These are phyloP conservation scores for Pangasius djambal DNA, from an alignment of 2,797 vertebrate species.

Conservation along the genomic window DNA sequence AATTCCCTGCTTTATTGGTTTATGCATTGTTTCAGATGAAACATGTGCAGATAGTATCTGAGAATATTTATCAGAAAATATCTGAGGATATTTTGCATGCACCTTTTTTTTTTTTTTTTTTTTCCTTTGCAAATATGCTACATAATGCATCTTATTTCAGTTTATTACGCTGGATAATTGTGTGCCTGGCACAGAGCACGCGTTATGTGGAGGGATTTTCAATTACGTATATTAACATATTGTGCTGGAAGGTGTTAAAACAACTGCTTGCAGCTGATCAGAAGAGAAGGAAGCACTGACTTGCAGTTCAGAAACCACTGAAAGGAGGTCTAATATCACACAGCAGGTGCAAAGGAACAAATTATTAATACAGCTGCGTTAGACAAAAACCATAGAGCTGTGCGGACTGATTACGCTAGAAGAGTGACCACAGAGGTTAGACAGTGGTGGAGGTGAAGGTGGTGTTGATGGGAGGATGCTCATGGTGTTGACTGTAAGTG, in stretches of 20 bases:
- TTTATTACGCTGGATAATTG: neutral
- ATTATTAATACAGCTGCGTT: slow-evolving; percentile 38
- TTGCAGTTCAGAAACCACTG: neutral
- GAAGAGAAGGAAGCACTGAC: slow-evolving; percentile 11
- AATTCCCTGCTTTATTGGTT: neutral
- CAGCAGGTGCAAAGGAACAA: slow-evolving; percentile 20
- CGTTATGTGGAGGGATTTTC: neutral
- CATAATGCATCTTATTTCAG: neutral
- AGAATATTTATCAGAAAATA: neutral
- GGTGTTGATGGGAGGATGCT: slow-evolving; percentile 19
- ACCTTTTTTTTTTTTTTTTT: neutral
- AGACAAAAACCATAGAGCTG: slow-evolving; percentile 4
- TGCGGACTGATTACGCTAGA: slow-evolving; percentile 19
- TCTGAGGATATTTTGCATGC: neutral
- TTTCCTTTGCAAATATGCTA: neutral
- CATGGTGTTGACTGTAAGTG: neutral
- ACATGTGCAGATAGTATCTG: neutral
- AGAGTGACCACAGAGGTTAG: neutral
- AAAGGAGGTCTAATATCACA: slow-evolving; percentile 26
- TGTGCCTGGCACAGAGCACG: neutral
- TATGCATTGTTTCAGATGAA: neutral
- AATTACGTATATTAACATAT: neutral
- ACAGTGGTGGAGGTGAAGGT: slow-evolving; percentile 1
- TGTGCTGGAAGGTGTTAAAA: neutral
- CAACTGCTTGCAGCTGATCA: neutral